Evolutionary conservation across 2,888 invertebrate genomes (phyloP), one percentile per base, ranked within the genome.

Genomic region (Ceriagrion tenellum): DNA sequence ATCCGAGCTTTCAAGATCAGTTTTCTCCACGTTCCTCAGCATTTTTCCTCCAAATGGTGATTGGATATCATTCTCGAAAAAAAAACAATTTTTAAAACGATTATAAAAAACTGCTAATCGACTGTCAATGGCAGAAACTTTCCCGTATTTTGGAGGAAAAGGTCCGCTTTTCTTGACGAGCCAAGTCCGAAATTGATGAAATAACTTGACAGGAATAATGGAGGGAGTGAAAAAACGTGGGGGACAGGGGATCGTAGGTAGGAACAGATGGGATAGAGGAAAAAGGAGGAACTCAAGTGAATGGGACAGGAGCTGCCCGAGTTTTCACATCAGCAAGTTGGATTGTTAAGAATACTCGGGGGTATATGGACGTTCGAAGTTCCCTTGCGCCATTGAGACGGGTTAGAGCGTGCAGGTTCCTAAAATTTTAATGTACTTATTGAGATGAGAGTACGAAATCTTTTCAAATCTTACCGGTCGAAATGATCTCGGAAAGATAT

Each of bases 81-180:
- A 30, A 8, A 12, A 81, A 35, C 1, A 12, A 35, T 81, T 35
- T 16, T 47, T 4, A 30, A 81, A 12, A 35, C 30, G 30, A 81
- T 81, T 81, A 35, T 81, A 81, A 35, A 81, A 81, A 81, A 35
- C 30, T 35, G n/a, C 30, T 35, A 81, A 81, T 35, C 81, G 35
- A 81, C 81, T 81, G 81, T 81, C 81, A 81, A 81, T 35, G 35
- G 35, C 81, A 81, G 81, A 81, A 81, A 81, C 30, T 81, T 12
- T 35, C 81, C 81, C 16, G 81, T 18, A 6, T 35, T 35, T 16
- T 35, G 16, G 81, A 35, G 59, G n/a, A 59, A 20, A 59, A 20
- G 16, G 35, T 30, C 13, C 30, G 16, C 13, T 81, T 35, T 35
- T 35, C 81, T 35, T 35, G 30, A 35, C 69, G 69, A 69, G 69